Base-by-base conservation (phyloP, 2,113 vertebrate species). In the Labeo catla region DNA sequence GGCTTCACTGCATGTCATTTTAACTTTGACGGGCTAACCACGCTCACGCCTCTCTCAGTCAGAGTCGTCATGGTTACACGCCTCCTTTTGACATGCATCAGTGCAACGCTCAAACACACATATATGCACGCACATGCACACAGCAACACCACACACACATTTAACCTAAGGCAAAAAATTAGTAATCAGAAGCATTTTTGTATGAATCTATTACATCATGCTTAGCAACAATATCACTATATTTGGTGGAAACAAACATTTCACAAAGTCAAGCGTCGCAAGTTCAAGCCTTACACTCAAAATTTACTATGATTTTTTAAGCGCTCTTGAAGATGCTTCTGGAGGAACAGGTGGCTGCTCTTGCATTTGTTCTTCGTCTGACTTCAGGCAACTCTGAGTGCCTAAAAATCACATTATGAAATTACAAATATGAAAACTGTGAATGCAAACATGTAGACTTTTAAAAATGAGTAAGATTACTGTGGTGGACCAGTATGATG, bases 41-140 rank as follows among this genome's bases (percentile, higher is more conserved):
- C 78, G 6, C 59, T 73, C 7, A 9, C 13, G 28, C 66, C 77
- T 86, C 15, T 59, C 70, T 79, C 70, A 81, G 57, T 85, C 83
- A 85, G 4, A 43, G 83, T 87, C 5, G 76, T 84, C 65, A 87
- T 76, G 66, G 86, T 65, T 76, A 84, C 76, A 84, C 52, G 52
- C 76, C 28, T 63, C 50, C 43, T 68, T 80, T 5, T 72, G 76
- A 86, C 65, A 80, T 47, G 65, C 21, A 16, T 36, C 45, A 66
- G 19, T 10, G 59, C 50, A 47, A 13, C 45, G 9, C 73, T 70
- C 50, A 77, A 47, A 84, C 73, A 72, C 47, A 10, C 52, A 84
- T 47, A 49, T 73, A 15, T 47, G 61, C 73, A 66, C 63, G 45
- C 72, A 47, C 43, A 49, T 81, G 45, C 39, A 28, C 59, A 65